phyloP scores from a whole-genome alignment of 2,888 invertebrate genomes.

The Allophyes oxyacanthae region DNA sequence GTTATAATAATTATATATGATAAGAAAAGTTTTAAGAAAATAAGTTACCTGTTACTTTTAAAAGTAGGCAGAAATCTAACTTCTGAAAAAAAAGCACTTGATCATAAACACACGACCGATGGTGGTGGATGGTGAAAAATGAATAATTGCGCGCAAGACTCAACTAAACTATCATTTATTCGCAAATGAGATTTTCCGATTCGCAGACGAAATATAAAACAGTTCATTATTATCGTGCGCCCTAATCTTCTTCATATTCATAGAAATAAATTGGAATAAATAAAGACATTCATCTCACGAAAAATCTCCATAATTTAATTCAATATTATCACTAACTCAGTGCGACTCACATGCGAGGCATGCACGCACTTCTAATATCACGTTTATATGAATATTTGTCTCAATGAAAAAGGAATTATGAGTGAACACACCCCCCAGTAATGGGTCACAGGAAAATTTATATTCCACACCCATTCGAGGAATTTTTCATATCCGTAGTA shows the following conservation, averaged over 20 bases:
- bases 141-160: background rate
- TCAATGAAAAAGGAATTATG: constrained; percentile 87
- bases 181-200: too few species aligned
- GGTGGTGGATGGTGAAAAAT: too few species aligned
- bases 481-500: constrained; percentile 80
- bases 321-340: constrained; percentile 69
- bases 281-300: constrained; percentile 42
- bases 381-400: constrained; percentile 85
- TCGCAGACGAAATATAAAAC: constrained; percentile 5
- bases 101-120: too few species aligned
- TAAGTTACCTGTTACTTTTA: too few species aligned
- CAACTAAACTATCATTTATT: too few species aligned
- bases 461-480: constrained; percentile 71
- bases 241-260: constrained; percentile 35
- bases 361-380: constrained; percentile 76
- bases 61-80: too few species aligned
- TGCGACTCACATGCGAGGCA: constrained; percentile 72
- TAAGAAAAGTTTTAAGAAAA: too few species aligned
- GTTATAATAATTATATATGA: too few species aligned
- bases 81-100: too few species aligned
- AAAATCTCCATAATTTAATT: constrained; percentile 64
- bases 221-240: constrained; percentile 3
- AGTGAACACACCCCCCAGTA: constrained; percentile 72
- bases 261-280: constrained; percentile 36
- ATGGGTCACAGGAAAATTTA: constrained; percentile 79